Evolutionary conservation across 2,797 vertebrate species (phyloP), one percentile per base, ranked within the genome.

Genomic region (Danio choprae): DNA sequence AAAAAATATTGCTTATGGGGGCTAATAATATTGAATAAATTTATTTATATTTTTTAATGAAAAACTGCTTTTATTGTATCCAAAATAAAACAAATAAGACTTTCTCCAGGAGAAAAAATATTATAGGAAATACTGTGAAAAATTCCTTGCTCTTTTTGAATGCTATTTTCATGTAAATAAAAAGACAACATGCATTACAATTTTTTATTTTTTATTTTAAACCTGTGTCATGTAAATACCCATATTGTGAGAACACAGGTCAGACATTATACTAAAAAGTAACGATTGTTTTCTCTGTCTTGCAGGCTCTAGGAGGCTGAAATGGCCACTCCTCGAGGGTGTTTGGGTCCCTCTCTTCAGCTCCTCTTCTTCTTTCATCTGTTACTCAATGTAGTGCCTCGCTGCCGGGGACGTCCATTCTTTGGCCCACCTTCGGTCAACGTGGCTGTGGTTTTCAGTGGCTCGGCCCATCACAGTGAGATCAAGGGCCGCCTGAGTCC

Each of bases 371-470:
- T 90, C 83, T 85, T 91, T 78, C 81, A 92, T 69, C 88, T 90
- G 84, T 82, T 92, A 84, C 85, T 90, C 80, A 84, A 81, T 80
- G 84, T 81, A 51, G 86, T 85, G 12, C 86, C 83, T 50, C 85
- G 79, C 55, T 84, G 89, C 60, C 77, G 76, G 59, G 88, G 89
- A 55, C 92, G 94, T 36, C 94, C 94, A 10, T 91, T 94, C 71
- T 93, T 92, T 63, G 82, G 92, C 76, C 90, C 95, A 87, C 95
- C 95, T 0, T 92, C 94, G 18, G 90, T 99, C 87, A 99, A 97
- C 0, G 96, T 98, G 85, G 97, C 97, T 0, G 94, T 98, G 90
- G 96, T 99, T 84, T 98, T 98, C 75, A 96, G 97, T 44, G 96
- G 97, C 87, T 95, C 95, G 0, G 94, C 94, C 85, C 95, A 94